Conservation (phyloP, 35 echinoderm and acorn worm species). For the Heliocidaris tuberculata region DNA sequence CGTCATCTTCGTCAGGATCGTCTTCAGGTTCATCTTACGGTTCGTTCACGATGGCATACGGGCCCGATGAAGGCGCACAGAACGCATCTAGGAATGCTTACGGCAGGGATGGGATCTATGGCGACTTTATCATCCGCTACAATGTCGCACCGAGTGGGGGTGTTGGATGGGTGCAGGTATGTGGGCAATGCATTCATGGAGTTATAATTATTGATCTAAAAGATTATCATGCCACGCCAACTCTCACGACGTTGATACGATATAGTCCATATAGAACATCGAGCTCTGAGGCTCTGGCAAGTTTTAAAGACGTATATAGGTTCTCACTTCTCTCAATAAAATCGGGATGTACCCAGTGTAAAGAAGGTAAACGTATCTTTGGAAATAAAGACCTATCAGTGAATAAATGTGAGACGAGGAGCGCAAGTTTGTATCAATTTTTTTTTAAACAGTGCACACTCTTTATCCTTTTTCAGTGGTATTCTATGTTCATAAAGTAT, state of each 20-base stretch:
- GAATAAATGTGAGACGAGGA: no score
- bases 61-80: not conserved
- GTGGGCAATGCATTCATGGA: not conserved
- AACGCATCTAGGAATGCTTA: conserved; percentile 8
- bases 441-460: not conserved
- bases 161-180: conserved; percentile 82
- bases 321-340: no score
- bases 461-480: not conserved
- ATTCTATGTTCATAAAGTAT: not conserved
- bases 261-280: no score
- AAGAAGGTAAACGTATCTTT: no score
- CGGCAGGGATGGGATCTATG: conserved; percentile 57
- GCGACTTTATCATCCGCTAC: conserved; percentile 80
- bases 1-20: not conserved
- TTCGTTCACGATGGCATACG: not conserved
- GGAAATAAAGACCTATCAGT: no score
- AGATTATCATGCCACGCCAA: no score
- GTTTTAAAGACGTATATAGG: no score
- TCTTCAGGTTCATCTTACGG: not conserved
- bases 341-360: no score
- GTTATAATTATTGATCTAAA: no score
- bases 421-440: no score
- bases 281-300: no score
- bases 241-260: no score
- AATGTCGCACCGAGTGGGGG: conserved; percentile 72